Conservation (phyloP, 64 coral and sea anemone genomes). For the Montipora foliosa region DNA sequence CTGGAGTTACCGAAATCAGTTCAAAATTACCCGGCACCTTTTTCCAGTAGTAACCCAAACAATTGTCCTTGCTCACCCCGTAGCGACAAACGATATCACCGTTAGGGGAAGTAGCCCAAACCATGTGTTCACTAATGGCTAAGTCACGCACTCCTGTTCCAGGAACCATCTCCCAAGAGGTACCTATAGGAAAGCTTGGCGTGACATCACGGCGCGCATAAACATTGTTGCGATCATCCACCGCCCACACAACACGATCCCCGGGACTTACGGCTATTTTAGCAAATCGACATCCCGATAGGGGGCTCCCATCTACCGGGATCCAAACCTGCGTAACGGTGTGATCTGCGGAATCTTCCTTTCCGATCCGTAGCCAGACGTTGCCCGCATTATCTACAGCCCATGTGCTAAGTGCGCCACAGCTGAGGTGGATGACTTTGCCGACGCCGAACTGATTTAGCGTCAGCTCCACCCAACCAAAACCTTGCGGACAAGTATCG, state of each 20-base stretch:
- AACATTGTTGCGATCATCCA: slow-evolving; percentile 87
- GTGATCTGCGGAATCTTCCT: slow-evolving; percentile 60
- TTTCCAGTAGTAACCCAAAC: slow-evolving; percentile 96
- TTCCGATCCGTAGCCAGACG: slow-evolving; percentile 91
- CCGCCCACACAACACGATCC: slow-evolving; percentile 90
- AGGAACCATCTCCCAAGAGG: slow-evolving; percentile 74
- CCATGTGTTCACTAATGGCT: slow-evolving; percentile 80
- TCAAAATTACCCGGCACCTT: slow-evolving; percentile 97
- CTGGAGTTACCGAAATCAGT: slow-evolving; percentile 84
- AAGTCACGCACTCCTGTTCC: slow-evolving; percentile 81
- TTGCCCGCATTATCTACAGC: slow-evolving; percentile 85
- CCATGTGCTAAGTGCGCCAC: slow-evolving; percentile 91
- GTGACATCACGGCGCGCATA: slow-evolving; percentile 86
- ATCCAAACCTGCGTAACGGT: slow-evolving; percentile 82
- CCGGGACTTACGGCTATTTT: slow-evolving; percentile 86
- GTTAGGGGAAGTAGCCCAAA: slow-evolving; percentile 86
- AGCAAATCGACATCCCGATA: slow-evolving; percentile 64
- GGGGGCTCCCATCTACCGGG: slow-evolving; percentile 67
- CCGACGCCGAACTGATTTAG: slow-evolving; percentile 69
- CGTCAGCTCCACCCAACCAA: slow-evolving; percentile 68
- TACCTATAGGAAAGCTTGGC: slow-evolving; percentile 81
- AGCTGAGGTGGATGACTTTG: slow-evolving; percentile 87
- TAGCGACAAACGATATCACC: slow-evolving; percentile 93
- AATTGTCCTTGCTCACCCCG: slow-evolving; percentile 82
- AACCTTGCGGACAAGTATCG: slow-evolving; percentile 82